Conservation (phyloP, 2,113 vertebrate genomes). For the Forbesichthys papilliferus region DNA sequence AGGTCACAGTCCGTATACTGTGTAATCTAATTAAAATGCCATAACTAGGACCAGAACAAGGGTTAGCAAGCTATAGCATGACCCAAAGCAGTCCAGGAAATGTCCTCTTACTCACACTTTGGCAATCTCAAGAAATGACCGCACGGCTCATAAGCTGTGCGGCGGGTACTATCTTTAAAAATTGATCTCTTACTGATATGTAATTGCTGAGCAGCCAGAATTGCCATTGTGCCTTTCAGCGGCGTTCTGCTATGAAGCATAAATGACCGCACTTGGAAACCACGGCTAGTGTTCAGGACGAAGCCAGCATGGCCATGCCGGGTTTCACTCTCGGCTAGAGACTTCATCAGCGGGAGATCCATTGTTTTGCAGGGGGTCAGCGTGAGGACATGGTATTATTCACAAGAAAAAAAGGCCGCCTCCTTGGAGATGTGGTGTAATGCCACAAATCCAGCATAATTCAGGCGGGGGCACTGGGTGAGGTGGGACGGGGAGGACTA, state of each 20-base stretch:
- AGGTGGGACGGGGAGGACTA: background rate
- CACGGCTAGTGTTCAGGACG: slow-evolving; percentile 28
- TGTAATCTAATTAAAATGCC: background rate
- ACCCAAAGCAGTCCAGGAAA: background rate
- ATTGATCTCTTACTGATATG: slow-evolving; percentile 39
- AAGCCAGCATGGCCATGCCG: slow-evolving; percentile 22
- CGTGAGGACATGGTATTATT: slow-evolving; percentile 12
- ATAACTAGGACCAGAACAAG: background rate
- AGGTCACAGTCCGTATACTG: background rate
- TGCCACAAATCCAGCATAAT: slow-evolving; percentile 13
- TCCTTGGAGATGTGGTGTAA: background rate
- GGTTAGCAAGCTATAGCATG: background rate
- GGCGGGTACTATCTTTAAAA: slow-evolving; percentile 48
- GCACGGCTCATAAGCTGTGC: slow-evolving; percentile 35
- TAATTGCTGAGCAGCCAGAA: slow-evolving; percentile 11
- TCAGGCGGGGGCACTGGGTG: background rate
- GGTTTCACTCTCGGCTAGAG: slow-evolving; percentile 36
- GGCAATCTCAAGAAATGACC: slow-evolving; percentile 25
- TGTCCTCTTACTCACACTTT: slow-evolving; percentile 9
- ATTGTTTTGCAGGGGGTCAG: slow-evolving; percentile 35
- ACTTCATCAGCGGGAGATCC: slow-evolving; percentile 24
- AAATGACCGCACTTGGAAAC: slow-evolving; percentile 24
- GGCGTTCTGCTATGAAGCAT: slow-evolving; percentile 18
- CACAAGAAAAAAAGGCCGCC: slow-evolving; percentile 13
- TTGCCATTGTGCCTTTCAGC: background rate